Evolutionary conservation across 2,888 invertebrate species (phyloP), one percentile per base, ranked within the genome.

Genomic region (Drosophila pseudotalamancana): DNA sequence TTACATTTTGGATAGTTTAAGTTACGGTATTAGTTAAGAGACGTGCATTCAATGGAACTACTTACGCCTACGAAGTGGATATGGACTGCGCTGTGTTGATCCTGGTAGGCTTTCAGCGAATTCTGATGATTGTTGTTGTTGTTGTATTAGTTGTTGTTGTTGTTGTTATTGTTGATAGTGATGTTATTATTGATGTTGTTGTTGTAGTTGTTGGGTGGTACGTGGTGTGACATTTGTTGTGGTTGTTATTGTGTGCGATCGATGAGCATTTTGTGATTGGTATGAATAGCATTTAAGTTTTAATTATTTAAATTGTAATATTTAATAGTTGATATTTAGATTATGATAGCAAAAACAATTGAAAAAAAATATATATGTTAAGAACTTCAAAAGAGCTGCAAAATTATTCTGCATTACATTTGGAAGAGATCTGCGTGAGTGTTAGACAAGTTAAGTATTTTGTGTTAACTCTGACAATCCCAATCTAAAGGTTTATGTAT

Each of bases 31-130:
- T 42, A 16, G 40, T 72, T 63, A 27, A 37, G 51, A 69, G 64
- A 66, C 72, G 66, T 86, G 84, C 72, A 68, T 29, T 72, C 19
- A 63, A 80, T 80, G 81, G 71, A 77, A 85, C 85, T 90, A 95
- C 96, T 96, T 94, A 97, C 97, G 94, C 94, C 96, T 94, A 92
- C 97, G 93, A 76, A 95, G 93, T 80, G 95, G 96, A 92, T 97
- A 96, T 57, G 97, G 96, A 91, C 96, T 96, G 90, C 97, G 95
- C 92, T 96, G 96, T 90, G 94, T 96, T 80, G 96, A 95, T 89
- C 96, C 94, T 77, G 96, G 96, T 92, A 97, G 93, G 92, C 95
- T 96, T 92, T 97, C 97, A 87, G 96, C 96, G 92, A 96, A 96
- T 93, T 97, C 96, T 96, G 92, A 80, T 88, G 77, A 69, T 79